Conservation (phyloP, 1,140 invertebrate genomes). For the Scylla paramamosain region DNA sequence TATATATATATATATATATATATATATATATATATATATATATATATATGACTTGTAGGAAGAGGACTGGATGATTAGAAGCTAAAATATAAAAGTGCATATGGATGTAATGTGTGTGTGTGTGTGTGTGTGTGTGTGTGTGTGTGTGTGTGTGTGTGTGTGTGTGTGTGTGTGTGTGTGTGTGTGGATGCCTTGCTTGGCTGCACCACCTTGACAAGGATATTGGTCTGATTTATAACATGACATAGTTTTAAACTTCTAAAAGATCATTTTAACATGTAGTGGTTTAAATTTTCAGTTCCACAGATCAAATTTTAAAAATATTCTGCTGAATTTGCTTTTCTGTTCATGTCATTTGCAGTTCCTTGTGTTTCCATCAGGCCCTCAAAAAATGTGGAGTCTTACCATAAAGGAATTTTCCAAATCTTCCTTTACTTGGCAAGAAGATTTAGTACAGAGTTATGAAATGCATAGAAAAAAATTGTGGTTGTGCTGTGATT, state of each 20-base stretch:
- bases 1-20: background rate
- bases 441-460: background rate
- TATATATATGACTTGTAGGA: background rate
- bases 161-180: no score
- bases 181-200: no score
- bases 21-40: no score
- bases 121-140: no score
- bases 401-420: background rate
- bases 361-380: background rate
- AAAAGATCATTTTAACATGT: background rate
- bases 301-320: background rate
- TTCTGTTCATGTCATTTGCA: no score
- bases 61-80: no score
- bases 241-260: no score
- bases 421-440: background rate
- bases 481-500: constrained; percentile 13
- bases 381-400: background rate
- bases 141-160: no score
- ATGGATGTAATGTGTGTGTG: no score
- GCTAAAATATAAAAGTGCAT: no score
- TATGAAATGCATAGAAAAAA: constrained; percentile 5
- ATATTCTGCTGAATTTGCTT: background rate
- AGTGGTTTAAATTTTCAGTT: background rate
- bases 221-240: no score
- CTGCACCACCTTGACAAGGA: no score